Conservation (phyloP, 2,888 invertebrate genomes). For the Didymodactylos carnosus region DNA sequence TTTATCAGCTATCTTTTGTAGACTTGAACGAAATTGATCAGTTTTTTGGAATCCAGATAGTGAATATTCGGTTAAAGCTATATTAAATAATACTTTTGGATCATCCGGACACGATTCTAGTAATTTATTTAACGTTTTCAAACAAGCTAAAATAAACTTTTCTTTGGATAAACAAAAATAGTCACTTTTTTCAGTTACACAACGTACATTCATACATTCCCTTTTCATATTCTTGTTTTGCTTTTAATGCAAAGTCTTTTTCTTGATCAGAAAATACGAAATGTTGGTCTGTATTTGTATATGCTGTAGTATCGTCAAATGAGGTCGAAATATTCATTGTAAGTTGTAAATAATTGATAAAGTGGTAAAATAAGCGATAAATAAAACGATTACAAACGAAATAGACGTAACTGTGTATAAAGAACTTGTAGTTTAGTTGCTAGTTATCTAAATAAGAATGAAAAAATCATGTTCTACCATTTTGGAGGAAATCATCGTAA, state of each 20-base stretch:
- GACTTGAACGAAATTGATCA: not conserved
- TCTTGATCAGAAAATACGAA: not conserved
- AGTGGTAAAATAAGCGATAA: too few relatives aligned
- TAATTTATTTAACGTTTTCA: not conserved
- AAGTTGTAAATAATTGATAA: too few relatives aligned
- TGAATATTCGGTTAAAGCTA: not conserved
- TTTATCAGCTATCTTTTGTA: not conserved
- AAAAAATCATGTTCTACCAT: too few relatives aligned
- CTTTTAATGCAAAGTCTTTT: not conserved
- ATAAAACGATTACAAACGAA: too few relatives aligned
- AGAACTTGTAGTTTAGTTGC: too few relatives aligned
- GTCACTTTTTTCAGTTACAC: not conserved
- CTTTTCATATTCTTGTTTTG: not conserved
- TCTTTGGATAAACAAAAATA: too few relatives aligned
- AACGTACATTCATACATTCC: not conserved
- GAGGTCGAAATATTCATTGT: too few relatives aligned
- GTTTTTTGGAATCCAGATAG: not conserved
- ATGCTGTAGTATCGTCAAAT: not conserved
- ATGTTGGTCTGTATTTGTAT: not conserved
- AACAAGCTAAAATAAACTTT: not conserved
- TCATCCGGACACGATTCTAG: not conserved
- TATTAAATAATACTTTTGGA: not conserved
- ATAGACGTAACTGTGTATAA: too few relatives aligned
- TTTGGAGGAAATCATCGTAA: too few relatives aligned
- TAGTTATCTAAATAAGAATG: too few relatives aligned